phyloP scores from a whole-genome alignment of 2,888 invertebrate genomes.

The Leptura quadrifasciata region DNA sequence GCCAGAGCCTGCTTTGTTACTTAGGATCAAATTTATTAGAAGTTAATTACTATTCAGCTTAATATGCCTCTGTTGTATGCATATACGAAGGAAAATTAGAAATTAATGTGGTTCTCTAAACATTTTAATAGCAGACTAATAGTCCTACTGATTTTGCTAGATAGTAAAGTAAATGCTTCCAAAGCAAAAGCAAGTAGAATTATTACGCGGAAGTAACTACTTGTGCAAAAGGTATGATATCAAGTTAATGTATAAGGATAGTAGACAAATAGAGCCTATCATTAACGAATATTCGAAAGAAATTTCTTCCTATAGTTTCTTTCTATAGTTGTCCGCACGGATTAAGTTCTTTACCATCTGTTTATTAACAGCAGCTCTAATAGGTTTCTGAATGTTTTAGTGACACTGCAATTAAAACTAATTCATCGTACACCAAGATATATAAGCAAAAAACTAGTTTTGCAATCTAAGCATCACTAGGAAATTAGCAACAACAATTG shows the following conservation, averaged over 20 bases:
- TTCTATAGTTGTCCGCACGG: no score
- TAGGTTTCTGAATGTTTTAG: no score
- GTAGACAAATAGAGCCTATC: not conserved
- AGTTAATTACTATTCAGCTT: conserved; percentile 27
- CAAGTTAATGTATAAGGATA: not conserved
- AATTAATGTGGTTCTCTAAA: conserved; percentile 15
- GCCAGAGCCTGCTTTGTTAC: not conserved
- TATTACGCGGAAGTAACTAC: not conserved
- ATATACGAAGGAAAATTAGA: conserved; percentile 17
- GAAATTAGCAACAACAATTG: no score
- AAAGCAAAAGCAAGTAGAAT: not conserved
- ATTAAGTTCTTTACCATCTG: no score
- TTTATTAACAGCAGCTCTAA: no score
- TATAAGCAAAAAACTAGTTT: no score
- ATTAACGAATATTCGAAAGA: no score
- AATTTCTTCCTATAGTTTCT: no score
- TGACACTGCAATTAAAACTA: no score
- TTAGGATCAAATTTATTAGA: conserved; percentile 29
- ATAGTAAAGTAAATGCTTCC: not conserved
- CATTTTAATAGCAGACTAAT: conserved; percentile 25
- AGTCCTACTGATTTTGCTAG: not conserved
- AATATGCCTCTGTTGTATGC: conserved; percentile 26
- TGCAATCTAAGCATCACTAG: no score
- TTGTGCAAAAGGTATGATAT: not conserved
- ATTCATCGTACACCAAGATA: no score